Evolutionary conservation across 2,888 invertebrate genomes (phyloP).

Genomic region (Cataglyphis altisquamis): DNA sequence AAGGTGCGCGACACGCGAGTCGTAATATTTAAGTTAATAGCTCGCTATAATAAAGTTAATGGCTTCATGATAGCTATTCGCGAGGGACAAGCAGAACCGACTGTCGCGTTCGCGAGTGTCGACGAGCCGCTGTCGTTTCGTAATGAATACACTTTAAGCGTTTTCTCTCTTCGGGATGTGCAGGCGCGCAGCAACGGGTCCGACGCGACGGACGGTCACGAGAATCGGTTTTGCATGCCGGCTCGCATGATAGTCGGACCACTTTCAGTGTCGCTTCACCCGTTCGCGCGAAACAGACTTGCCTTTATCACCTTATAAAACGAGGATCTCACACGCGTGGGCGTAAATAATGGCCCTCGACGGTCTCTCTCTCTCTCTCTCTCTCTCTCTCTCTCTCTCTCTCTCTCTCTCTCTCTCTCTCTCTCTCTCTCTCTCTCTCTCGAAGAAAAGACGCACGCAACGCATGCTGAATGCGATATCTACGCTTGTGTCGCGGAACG

Average conservation of each 20-base stretch:
- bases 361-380: slow-evolving; percentile 61
- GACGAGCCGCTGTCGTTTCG: slow-evolving; percentile 43
- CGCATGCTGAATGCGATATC: slow-evolving; percentile 19
- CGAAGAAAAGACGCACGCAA: slow-evolving; percentile 47
- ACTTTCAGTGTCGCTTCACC: slow-evolving; percentile 68
- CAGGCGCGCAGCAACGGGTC: slow-evolving; percentile 42
- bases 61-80: slow-evolving; percentile 84
- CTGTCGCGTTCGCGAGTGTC: slow-evolving; percentile 41
- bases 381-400: slow-evolving; percentile 35
- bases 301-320: slow-evolving; percentile 81
- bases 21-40: slow-evolving; percentile 86
- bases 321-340: slow-evolving; percentile 75
- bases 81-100: slow-evolving; percentile 71
- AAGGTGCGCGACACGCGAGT: slow-evolving; percentile 84
- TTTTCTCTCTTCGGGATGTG: slow-evolving; percentile 15
- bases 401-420: too few relatives aligned
- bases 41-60: slow-evolving; percentile 86
- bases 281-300: slow-evolving; percentile 61
- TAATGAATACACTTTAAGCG: slow-evolving; percentile 70
- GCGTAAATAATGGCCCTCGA: slow-evolving; percentile 78
- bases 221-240: slow-evolving; percentile 46
- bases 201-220: neutral
- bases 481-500: slow-evolving; percentile 44
- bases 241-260: slow-evolving; percentile 68
- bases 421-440: too few relatives aligned